Evolutionary conservation across 2,888 invertebrate genomes (phyloP), one percentile per base, ranked within the genome.

Genomic region (Onthophagus sagittarius): DNA sequence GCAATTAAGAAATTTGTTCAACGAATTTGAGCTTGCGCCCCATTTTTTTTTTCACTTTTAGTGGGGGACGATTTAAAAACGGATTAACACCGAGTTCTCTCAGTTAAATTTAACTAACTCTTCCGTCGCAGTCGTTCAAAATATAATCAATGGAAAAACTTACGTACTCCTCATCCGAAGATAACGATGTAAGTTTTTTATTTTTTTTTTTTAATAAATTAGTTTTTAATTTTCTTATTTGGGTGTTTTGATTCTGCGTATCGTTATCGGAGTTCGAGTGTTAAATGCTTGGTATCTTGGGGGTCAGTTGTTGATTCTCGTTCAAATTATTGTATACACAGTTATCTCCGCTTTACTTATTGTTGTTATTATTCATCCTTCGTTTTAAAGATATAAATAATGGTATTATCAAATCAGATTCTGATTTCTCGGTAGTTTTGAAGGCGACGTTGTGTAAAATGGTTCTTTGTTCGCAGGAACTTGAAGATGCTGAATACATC

Each of bases 401-500:
- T 53, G 39, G 39, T 53, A 53, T 70, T 14, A n/a, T 70, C 11
- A 15, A 23, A 23, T 53, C 62, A 15, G n/a, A 13, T 9, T 5
- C 3, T 11, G 9, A 7, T 7, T 69, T 69, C 9, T 15, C 14
- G 23, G 13, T 69, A 31, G 32, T 69, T 72, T 67, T 72, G 33
- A 6, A 69, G 63, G 4, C 69, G 72, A 31, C 31, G 32, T 67
- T 13, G 53, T 4, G 33, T 33, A 32, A 15, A 15, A 13, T 69
- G 3, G 67, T 13, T 15, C 69, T 71, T 67, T 62, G 64, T n/a
- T 75, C 71, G n/a, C 64, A 78, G 78, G 78, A 78, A 65, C 73
- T 74, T n/a, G 77, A 78, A 70, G 78, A 78, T 63, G 71, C 76
- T 70, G 71, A 71, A 14, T 74, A 77, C 65, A 81, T 82, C 53